Evolutionary conservation across 2,797 vertebrate genomes (phyloP).

Genomic region (Natrix natrix): DNA sequence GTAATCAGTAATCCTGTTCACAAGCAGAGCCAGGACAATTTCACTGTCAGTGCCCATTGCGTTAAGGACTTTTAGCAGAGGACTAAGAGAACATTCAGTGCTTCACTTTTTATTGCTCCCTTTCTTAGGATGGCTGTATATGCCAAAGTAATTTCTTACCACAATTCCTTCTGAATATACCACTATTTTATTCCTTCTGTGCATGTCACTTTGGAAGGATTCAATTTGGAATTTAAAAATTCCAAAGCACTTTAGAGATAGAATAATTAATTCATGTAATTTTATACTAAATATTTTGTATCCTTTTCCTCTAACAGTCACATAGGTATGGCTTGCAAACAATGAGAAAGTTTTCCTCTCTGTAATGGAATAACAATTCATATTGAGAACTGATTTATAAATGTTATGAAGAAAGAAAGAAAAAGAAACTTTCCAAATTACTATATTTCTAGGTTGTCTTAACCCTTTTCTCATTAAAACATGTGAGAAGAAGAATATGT

Average conservation of each 20-base stretch:
- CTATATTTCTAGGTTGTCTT: neutral
- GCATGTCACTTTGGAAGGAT: neutral
- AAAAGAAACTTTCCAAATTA: neutral
- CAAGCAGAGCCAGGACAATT: neutral
- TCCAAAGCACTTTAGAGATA: neutral
- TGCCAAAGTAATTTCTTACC: neutral
- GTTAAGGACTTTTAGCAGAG: neutral
- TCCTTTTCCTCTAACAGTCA: neutral
- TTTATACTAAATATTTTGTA: neutral
- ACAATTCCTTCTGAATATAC: neutral
- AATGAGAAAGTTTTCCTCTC: neutral
- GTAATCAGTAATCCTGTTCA: neutral
- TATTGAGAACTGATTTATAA: neutral
- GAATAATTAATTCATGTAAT: neutral
- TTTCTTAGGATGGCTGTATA: neutral
- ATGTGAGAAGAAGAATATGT: neutral
- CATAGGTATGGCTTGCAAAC: neutral
- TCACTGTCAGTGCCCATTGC: neutral
- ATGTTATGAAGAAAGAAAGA: neutral
- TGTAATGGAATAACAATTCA: neutral
- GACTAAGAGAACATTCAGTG: neutral
- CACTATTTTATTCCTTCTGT: neutral
- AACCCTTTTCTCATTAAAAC: neutral
- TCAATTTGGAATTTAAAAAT: neutral
- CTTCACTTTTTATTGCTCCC: neutral